Conservation (phyloP, 2,113 vertebrate genomes). For the Stomatorhinus ivindoensis region DNA sequence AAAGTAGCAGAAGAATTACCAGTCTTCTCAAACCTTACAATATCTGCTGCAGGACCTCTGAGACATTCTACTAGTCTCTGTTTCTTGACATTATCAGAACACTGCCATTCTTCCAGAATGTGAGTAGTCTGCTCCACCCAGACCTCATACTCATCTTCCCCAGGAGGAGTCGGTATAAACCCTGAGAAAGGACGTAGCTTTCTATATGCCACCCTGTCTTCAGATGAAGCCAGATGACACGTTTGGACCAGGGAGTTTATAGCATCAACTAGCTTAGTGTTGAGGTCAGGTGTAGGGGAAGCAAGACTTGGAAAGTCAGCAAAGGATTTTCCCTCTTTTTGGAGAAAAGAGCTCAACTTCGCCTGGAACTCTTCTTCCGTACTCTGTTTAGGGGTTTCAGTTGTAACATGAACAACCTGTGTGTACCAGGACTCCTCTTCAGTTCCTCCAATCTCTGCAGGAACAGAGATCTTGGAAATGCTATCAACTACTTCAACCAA, state of each 20-base stretch:
- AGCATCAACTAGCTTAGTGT: constrained; percentile 8
- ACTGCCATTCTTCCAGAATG: constrained; percentile 11
- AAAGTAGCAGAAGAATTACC: not conserved
- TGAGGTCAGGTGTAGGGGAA: no score
- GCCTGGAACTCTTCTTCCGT: no score
- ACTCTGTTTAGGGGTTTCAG: no score
- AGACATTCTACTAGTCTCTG: constrained; percentile 3
- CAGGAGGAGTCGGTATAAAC: constrained; percentile 15
- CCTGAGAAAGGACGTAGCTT: constrained; percentile 26
- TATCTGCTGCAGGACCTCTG: not conserved
- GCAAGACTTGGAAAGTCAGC: no score
- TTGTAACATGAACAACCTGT: no score
- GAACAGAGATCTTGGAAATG: no score
- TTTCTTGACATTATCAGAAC: not conserved
- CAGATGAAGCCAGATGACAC: constrained; percentile 10
- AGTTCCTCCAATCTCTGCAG: no score
- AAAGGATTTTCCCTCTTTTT: no score
- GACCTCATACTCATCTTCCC: constrained; percentile 25
- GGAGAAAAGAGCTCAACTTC: no score
- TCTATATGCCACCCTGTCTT: constrained; percentile 9
- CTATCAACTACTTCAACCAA: no score
- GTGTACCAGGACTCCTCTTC: no score
- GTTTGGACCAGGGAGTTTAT: constrained; percentile 19
- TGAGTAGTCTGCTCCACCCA: constrained; percentile 4
- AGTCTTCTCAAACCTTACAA: not conserved